These are phyloP conservation scores for Seira ritae DNA, from an alignment of 2,888 invertebrate species.

Conservation along the genomic window DNA sequence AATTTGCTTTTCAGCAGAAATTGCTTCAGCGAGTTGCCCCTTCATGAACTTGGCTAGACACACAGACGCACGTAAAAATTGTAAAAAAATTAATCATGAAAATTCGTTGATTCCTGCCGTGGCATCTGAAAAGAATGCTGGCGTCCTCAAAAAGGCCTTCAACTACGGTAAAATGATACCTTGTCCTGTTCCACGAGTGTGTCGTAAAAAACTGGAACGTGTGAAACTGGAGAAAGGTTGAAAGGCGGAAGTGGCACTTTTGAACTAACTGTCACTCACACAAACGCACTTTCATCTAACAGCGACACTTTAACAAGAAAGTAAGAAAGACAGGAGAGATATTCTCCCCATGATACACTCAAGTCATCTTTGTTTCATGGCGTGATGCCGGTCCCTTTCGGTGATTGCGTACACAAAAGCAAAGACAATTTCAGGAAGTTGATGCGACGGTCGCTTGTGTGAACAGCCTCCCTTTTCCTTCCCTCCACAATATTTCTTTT, in stretches of 20 bases:
- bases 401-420: neutral
- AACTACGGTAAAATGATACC: too few relatives aligned
- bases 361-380: constrained; percentile 4
- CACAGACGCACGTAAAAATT: neutral
- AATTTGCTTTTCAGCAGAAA: constrained; percentile 35
- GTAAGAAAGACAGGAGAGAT: neutral
- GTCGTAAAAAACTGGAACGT: constrained; percentile 14
- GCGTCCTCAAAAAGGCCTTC: neutral
- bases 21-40: neutral
- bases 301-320: constrained; percentile 18
- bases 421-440: neutral
- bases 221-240: constrained; percentile 26
- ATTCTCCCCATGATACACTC: neutral
- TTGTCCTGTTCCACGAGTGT: constrained; percentile 20
- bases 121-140: neutral
- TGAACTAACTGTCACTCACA: constrained; percentile 33
- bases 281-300: constrained; percentile 17
- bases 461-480: neutral
- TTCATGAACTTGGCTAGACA: neutral
- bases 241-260: constrained; percentile 35
- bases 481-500: constrained; percentile 3
- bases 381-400: neutral
- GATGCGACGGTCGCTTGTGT: neutral
- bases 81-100: neutral
- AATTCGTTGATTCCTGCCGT: neutral